phyloP scores from a whole-genome alignment of 2,113 vertebrate species.

The Rhombomys opimus region DNA sequence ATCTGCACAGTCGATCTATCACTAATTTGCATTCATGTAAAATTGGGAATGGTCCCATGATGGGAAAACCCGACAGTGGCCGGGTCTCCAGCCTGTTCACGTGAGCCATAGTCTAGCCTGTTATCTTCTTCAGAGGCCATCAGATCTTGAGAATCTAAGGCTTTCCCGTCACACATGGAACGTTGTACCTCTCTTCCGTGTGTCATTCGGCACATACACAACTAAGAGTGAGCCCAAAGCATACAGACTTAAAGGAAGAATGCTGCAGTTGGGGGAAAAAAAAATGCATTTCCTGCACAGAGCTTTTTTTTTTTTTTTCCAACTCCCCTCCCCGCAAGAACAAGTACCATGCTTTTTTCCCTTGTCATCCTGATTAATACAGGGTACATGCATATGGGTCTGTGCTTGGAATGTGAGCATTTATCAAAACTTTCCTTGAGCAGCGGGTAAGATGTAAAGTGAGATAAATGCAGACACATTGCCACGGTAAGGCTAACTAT shows the following conservation, averaged over 20 bases:
- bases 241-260: neutral
- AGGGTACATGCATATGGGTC: neutral
- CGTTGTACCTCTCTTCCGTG: accelerated
- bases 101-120: neutral
- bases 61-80: neutral
- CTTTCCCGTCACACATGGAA: neutral
- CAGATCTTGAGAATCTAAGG: neutral
- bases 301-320: neutral
- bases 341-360: neutral
- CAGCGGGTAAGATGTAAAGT: neutral
- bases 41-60: neutral
- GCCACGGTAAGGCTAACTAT: neutral
- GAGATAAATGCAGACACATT: neutral
- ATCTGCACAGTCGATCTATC: neutral
- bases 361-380: neutral
- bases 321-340: neutral
- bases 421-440: neutral
- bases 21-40: neutral
- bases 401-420: neutral
- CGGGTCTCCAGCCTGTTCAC: neutral
- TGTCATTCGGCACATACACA: accelerated
- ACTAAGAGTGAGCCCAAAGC: neutral
- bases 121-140: neutral
- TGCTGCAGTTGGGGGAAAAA: neutral
- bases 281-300: neutral